Percentiles rank a stretch among this genome's conserved stretches.
These are phyloP conservation scores for Aphelinus atriplicis DNA, from an alignment of 1,140 invertebrate genomes.

Conservation along the genomic window DNA sequence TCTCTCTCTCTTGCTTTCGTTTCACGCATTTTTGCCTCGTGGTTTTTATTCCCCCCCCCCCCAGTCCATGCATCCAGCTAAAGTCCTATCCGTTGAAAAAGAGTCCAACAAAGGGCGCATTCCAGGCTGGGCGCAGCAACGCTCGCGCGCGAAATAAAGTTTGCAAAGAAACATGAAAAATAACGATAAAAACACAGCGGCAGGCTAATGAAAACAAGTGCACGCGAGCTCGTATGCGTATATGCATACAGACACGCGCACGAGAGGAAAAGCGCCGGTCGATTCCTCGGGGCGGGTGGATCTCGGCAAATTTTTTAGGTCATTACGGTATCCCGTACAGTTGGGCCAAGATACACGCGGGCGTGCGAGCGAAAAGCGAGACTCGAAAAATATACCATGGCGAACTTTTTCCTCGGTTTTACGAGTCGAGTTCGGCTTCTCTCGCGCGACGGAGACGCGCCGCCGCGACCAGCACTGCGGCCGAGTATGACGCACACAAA, in stretches of 20 bases:
- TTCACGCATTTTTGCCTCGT: too few species aligned
- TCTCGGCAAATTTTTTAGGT: slow-evolving; percentile 17
- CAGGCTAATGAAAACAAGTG: neutral
- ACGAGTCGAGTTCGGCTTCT: neutral
- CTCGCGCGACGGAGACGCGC: neutral
- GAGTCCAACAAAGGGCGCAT: too few species aligned
- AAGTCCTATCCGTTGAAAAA: too few species aligned
- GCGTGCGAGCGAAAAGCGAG: slow-evolving; percentile 34
- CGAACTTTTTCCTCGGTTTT: slow-evolving; percentile 39
- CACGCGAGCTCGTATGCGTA: too few species aligned
- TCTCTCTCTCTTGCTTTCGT: too few species aligned
- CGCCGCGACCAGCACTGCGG: slow-evolving; percentile 42
- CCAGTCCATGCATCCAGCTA: too few species aligned
- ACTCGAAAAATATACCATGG: slow-evolving; percentile 38
- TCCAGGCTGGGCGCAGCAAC: too few species aligned
- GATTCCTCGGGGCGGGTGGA: neutral
- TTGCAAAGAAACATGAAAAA: neutral
- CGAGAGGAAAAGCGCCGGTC: too few species aligned
- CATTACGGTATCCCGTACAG: slow-evolving; percentile 6
- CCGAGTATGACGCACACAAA: slow-evolving; percentile 43
- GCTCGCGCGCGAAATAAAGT: neutral
- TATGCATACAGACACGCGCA: too few species aligned
- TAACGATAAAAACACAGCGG: neutral
- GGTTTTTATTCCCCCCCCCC: too few species aligned
- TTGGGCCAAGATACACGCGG: neutral